Base-by-base conservation (phyloP, 2,888 invertebrate genomes). In the Latrodectus hesperus region DNA sequence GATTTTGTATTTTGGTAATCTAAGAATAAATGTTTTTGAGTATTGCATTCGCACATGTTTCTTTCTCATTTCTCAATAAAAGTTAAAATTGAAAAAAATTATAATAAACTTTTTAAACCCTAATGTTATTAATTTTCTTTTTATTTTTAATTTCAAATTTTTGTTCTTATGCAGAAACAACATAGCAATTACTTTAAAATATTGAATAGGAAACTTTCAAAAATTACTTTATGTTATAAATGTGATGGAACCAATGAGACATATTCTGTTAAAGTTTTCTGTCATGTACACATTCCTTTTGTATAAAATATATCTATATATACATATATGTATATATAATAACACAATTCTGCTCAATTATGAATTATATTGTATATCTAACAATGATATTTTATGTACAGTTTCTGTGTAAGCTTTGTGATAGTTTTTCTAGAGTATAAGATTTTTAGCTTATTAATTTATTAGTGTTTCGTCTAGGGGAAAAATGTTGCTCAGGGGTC, bases 241-340 rank as follows among this genome's bases (percentile, higher is more conserved):
- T 74, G 82, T 60, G 55, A 49, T 68, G 17, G 26, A 53, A 60
- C 49, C 12, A 71, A 49, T 49, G 65, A 70, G 11, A 75, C 51
- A 68, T 60, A 51, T 82, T 75, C 70, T 75, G 49, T 74, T 73
- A 70, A 75, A 60, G 17, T 17, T 60, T 55, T 64, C 70, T 70
- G 70, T 67, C 82, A 74, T 65, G 49, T 74, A 74, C 74, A 82
- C 82, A 82, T 82, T 82, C 82, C 82, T 75, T 81, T 75, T 68
- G 70, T 75, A 73, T 75, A 75, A 75, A 70, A 73, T 71, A 68
- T 81, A 80, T 72, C 51, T 79, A 73, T 73, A 52, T 79, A 60
- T 60, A 60, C 60, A 60, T 16, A 60, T 60, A 14, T 60, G n/a
- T 60, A 16, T 60, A 60, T 60, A 60, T 60, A 16, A 51, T 67